Conservation (phyloP, 1,140 invertebrate species). For the Caenorhabditis elegans region WBcel235 BX284605.5:7186501-7187000, state of each 20-base stretch:
- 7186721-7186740: background rate
- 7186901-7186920: no score
- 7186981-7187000: no score
- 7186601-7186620: slow-evolving; percentile 71
- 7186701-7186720: no score
- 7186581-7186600: slow-evolving; percentile 46
- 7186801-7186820: background rate
- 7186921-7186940: no score
- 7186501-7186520: no score
- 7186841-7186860: no score
- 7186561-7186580: background rate
- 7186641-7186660: slow-evolving; percentile 87
- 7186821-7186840: background rate
- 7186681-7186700: no score
- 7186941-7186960: no score
- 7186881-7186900: no score
- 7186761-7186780: background rate
- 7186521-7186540: background rate
- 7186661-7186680: slow-evolving; percentile 26
- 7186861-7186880: no score
- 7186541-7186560: slow-evolving; percentile 15
- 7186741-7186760: slow-evolving; percentile 17
- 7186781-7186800: background rate
- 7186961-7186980: no score
- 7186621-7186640: slow-evolving; percentile 92